Conservation (phyloP, 2,888 invertebrate genomes). For the Apomyelois bistriatella region DNA sequence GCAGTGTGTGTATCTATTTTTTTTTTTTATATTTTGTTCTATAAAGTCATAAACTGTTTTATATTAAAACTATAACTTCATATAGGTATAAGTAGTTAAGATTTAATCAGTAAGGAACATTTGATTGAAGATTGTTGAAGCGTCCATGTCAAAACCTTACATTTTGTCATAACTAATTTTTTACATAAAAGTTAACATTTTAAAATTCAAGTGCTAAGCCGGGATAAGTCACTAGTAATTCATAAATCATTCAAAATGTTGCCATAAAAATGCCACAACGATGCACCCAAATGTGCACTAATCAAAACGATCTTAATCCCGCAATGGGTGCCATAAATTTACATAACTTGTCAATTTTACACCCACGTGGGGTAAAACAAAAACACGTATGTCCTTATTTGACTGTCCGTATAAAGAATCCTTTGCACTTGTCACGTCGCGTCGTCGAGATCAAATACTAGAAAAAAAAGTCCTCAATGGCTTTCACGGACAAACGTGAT, state of each 20-base stretch:
- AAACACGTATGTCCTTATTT: conserved; percentile 64
- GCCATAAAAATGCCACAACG: neutral
- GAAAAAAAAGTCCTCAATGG: conserved; percentile 67
- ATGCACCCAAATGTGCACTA: conserved; percentile 7
- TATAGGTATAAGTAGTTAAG: too few relatives aligned
- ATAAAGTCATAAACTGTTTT: too few relatives aligned
- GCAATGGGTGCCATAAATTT: conserved; percentile 45
- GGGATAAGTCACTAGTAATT: neutral
- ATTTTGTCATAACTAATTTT: too few relatives aligned
- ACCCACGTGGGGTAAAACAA: conserved; percentile 54
- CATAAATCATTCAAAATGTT: neutral
- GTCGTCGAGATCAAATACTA: conserved; percentile 68
- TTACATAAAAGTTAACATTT: too few relatives aligned
- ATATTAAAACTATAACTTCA: too few relatives aligned
- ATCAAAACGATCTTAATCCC: conserved; percentile 33
- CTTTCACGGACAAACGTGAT: conserved; percentile 74
- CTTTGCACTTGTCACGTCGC: conserved; percentile 75
- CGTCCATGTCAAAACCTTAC: too few relatives aligned
- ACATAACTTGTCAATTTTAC: conserved; percentile 35
- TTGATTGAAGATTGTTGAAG: too few relatives aligned
- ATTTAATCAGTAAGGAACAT: too few relatives aligned
- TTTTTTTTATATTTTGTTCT: too few relatives aligned
- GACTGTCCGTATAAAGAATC: conserved; percentile 57
- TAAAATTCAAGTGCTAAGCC: too few relatives aligned
- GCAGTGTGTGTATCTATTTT: too few relatives aligned